phyloP scores from a whole-genome alignment of 2,888 invertebrate species.

The Hesperia comma region DNA sequence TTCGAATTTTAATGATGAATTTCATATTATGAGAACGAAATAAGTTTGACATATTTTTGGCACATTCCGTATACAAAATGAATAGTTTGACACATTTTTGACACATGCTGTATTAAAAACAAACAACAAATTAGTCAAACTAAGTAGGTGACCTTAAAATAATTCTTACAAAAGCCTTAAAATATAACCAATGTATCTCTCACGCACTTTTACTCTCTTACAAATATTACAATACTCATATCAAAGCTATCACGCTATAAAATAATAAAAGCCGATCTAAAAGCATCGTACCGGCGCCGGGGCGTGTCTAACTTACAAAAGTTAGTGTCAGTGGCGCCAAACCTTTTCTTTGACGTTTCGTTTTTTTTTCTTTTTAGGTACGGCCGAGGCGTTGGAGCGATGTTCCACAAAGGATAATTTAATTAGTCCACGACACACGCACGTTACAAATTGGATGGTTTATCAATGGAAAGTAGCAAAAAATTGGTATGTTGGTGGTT shows the following conservation, averaged over 20 bases:
- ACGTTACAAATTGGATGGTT: conserved; percentile 20
- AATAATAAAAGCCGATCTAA: conserved; percentile 30
- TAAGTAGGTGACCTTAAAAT: no score
- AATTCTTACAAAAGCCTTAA: no score
- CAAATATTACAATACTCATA: conserved; percentile 3
- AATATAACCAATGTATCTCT: background rate
- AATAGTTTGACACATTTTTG: no score
- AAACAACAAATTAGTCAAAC: no score
- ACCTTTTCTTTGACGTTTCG: conserved; percentile 69
- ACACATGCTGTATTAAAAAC: no score
- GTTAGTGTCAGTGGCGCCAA: conserved; percentile 75
- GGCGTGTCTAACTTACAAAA: conserved; percentile 62
- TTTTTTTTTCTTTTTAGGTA: conserved; percentile 55
- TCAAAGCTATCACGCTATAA: conserved; percentile 1
- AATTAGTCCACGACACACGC: conserved; percentile 51
- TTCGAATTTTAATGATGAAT: no score
- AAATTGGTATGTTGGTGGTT: conserved; percentile 13
- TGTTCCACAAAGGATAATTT: conserved; percentile 55
- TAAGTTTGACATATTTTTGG: no score
- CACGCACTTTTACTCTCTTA: background rate
- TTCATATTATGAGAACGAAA: no score
- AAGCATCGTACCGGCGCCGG: conserved; percentile 57
- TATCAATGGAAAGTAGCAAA: conserved; percentile 14
- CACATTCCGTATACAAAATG: no score
- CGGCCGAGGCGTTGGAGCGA: conserved; percentile 64